Conservation (phyloP, 1,140 invertebrate genomes). For the Acromyrmex charruanus region DNA sequence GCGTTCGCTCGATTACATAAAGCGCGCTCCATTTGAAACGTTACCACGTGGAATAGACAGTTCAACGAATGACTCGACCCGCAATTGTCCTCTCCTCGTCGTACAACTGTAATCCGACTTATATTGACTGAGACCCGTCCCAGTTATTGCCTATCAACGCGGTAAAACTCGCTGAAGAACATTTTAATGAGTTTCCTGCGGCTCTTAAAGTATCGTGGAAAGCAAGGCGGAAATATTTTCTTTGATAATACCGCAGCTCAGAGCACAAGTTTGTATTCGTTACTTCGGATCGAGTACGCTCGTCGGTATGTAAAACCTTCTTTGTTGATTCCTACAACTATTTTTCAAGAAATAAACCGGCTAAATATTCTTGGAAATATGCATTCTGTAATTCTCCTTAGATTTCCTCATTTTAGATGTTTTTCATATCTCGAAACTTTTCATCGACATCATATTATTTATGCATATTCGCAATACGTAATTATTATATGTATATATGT, state of each 20-base stretch:
- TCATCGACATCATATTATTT: background rate
- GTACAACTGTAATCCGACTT: background rate
- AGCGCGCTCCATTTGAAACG: background rate
- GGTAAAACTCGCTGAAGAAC: slow-evolving; percentile 11
- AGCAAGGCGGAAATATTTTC: slow-evolving; percentile 14
- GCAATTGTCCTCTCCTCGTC: slow-evolving; percentile 27
- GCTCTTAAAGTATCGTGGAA: background rate
- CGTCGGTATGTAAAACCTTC: background rate
- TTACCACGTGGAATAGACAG: slow-evolving; percentile 10
- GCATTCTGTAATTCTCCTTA: background rate
- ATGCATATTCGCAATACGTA: background rate
- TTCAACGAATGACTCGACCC: slow-evolving; percentile 11
- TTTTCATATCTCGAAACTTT: background rate
- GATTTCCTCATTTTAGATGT: background rate
- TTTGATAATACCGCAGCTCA: background rate
- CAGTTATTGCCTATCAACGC: slow-evolving; percentile 23
- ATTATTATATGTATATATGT: background rate
- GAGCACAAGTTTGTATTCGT: slow-evolving; percentile 5
- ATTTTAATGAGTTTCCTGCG: slow-evolving; percentile 39
- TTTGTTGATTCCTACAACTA: background rate
- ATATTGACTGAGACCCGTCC: background rate
- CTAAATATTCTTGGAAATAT: background rate
- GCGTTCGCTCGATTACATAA: background rate
- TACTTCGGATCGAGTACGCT: background rate
- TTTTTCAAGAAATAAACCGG: slow-evolving; percentile 19